Evolutionary conservation across 2,888 invertebrate genomes (phyloP).

Genomic region (Drosophila melanosoma): DNA sequence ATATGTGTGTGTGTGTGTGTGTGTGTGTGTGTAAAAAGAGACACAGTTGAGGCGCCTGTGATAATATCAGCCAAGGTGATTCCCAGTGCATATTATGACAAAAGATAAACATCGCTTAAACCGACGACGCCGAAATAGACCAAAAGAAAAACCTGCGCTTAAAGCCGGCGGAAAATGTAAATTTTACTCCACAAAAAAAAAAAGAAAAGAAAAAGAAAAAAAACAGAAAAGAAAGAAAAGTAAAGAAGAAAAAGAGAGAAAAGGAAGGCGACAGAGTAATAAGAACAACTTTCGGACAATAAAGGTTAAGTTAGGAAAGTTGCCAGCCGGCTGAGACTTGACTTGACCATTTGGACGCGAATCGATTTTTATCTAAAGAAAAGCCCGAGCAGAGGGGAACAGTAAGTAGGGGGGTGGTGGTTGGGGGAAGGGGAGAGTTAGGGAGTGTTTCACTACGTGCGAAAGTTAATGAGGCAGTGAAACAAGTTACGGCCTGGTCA

Average conservation of each 20-base stretch:
- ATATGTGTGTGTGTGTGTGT: neutral
- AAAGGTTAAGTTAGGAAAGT: conserved; percentile 81
- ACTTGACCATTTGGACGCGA: conserved; percentile 52
- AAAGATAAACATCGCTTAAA: conserved; percentile 78
- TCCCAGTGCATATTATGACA: conserved; percentile 82
- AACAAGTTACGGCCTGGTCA: conserved; percentile 70
- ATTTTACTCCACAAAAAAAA: conserved; percentile 53
- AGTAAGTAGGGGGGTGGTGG: conserved; percentile 1
- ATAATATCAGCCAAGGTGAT: conserved; percentile 78
- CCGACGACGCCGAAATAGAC: conserved; percentile 39
- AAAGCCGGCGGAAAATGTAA: conserved; percentile 70
- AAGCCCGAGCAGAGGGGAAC: neutral
- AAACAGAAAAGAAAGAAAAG: conserved; percentile 25
- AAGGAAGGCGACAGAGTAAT: conserved; percentile 49
- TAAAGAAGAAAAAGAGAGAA: conserved; percentile 31
- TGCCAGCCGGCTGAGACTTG: conserved; percentile 41
- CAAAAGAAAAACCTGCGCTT: conserved; percentile 44
- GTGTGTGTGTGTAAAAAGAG: conserved; percentile 20
- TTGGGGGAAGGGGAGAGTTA: neutral
- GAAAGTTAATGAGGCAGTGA: conserved; percentile 77
- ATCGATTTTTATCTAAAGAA: conserved; percentile 81
- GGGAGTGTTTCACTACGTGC: conserved; percentile 59
- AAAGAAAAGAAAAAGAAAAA: conserved; percentile 32
- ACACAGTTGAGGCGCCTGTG: conserved; percentile 53
- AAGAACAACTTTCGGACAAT: conserved; percentile 77